Base-by-base conservation (phyloP, 2,797 vertebrate genomes). In the Propithecus deckenii region DNA sequence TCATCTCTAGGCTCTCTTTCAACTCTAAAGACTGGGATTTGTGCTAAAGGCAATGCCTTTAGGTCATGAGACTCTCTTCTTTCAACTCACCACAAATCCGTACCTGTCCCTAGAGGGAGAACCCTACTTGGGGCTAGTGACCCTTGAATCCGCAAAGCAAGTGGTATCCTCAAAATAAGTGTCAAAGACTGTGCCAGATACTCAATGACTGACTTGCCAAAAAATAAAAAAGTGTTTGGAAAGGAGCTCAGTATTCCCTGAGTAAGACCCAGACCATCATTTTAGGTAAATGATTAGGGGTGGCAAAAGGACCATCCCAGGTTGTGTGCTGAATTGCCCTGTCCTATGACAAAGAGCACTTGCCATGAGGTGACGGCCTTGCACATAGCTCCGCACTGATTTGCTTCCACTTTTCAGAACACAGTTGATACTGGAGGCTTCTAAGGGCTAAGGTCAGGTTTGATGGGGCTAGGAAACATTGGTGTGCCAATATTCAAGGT, bases 281-380 rank as follows among this genome's bases (percentile, higher is more conserved):
- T 50, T 88, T 35, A 30, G 23, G 43, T 22, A 83, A 94, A 63
- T 30, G 22, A 76, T 72, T 55, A 86, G 30, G 20, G 25, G 35
- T 20, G 52, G 41, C 28, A 63, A 67, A 80, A 88, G 20, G 83
- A 63, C 25, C 2, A 2, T 71, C 72, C 30, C n/a, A 85, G 86
- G 48, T 20, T 46, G 2, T 52, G 30, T 69, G 50, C 38, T 50
- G 23, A 52, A 32, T 11, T 63, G 18, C 43, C 38, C 38, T 61
- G 9, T 43, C 55, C 80, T 97, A 83, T 20, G 97, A 96, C 96
- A 92, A 97, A 97, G 69, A 98, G 90, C 75, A 97, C 96, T 95
- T 84, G 89, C 52, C 63, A n/a, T 32, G 25, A 65, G 52, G 41
- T 28, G 90, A 88, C n/a, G 87, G 72, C 67, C 28, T 72, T 84